Percentiles rank a stretch among this genome's conserved stretches.
Conservation (phyloP, 2,113 vertebrate species). For the Terrapene triunguis region DNA sequence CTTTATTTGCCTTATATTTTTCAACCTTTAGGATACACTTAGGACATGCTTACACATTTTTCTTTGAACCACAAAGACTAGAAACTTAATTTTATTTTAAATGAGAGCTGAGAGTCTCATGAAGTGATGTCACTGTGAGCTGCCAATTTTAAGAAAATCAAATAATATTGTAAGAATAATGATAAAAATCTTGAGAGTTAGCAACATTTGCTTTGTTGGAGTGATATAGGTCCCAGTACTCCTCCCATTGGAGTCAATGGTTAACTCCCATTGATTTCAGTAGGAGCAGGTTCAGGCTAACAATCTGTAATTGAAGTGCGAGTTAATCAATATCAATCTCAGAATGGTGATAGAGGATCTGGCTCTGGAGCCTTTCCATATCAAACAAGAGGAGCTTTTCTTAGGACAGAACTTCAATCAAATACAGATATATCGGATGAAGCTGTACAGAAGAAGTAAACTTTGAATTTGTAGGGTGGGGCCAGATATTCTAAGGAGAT, state of each 20-base stretch:
- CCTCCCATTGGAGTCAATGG: background rate
- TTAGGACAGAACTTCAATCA: background rate
- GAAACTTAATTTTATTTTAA: background rate
- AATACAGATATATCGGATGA: background rate
- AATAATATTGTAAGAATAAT: background rate
- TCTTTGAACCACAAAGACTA: background rate
- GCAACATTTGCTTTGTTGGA: background rate
- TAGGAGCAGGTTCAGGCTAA: background rate
- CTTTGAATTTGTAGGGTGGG: background rate
- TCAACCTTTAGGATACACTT: background rate
- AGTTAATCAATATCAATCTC: background rate
- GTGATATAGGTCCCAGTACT: background rate
- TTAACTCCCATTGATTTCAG: background rate
- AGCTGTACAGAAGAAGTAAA: background rate
- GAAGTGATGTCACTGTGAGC: background rate
- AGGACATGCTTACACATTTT: background rate
- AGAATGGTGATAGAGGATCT: background rate
- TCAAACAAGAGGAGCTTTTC: background rate
- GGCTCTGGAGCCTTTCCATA: background rate
- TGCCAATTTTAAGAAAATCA: background rate
- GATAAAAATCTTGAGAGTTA: background rate
- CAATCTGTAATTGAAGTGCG: background rate
- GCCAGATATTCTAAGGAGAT: background rate
- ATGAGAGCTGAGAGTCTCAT: background rate
- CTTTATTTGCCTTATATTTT: background rate